Evolutionary conservation across 2,888 invertebrate genomes (phyloP), one percentile per base, ranked within the genome.

Genomic region (Tetragonisca angustula): DNA sequence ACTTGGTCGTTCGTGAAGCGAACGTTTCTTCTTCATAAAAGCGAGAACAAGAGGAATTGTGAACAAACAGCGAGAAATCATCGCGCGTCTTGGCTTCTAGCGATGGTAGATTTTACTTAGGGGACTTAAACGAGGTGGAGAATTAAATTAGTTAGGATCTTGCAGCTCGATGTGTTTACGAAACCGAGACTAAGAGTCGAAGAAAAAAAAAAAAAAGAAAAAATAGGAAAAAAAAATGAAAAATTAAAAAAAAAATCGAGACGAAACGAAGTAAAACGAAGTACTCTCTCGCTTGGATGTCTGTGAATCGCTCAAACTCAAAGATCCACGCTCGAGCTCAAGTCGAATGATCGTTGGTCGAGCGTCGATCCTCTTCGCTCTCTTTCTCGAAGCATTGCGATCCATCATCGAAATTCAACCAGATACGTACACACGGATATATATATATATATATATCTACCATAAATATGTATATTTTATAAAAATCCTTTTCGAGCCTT

Each of bases 231-330:
- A 79, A 79, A 84, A 19, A 52, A 4, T n/a, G 80, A 74, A 84
- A 75, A 43, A 69, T 2, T 36, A 50, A 67, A 65, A 78, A 76
- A 72, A 80, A 85, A 73, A 65, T 73, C 43, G 56, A 73, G 32
- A 61, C 54, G 76, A 61, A 61, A 69, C 65, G 83, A 83, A 69
- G 67, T 73, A 61, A 36, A 36, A 82, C 73, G 61, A 79, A 83
- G 74, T 79, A 84, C 80, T 87, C 86, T 83, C 82, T 91, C 85
- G 89, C 87, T 89, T 88, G 85, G 80, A 88, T 92, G 89, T 88
- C 88, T 89, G 85, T 88, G 89, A 91, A 87, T 84, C 90, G 90
- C 89, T 91, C 89, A 70, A 90, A 87, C 79, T 81, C 70, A 81
- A 64, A 76, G 68, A 61, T 79, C 82, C 78, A 50, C 68, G 59